Base-by-base conservation (phyloP, 2,113 vertebrate genomes). In the Grammomys dolichurus region DNA sequence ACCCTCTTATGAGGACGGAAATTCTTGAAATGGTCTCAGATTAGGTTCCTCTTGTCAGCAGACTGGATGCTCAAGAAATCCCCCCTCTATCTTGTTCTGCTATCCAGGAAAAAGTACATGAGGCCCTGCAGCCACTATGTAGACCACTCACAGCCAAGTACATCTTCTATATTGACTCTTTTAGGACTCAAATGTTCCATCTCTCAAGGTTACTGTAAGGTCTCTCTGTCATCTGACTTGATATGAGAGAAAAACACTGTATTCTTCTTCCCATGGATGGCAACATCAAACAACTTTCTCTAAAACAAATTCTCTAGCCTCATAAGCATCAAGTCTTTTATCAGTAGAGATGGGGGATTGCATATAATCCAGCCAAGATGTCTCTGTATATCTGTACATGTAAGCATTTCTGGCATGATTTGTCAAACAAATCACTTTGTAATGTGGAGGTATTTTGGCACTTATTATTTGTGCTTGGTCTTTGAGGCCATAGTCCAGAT, bases 401-500 rank as follows among this genome's bases (percentile, higher is more conserved):
- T 26, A 87, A 88, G 51, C 9, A 51, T n/a, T 22, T 51, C 72
- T 93, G 75, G 22, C n/a, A 81, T 10, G 56, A 16, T 28, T 60
- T 12, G 48, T 40, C 78, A 78, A 58, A 46, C 51, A 70, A 56
- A 9, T 90, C 51, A 33, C 58, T 91, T 86, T 65, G 93, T 76
- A 93, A 94, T 65, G 11, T 63, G 28, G n/a, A 69, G 19, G 12
- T 76, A 58, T 51, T 89, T 76, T 88, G 20, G 5, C 88, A 69
- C 90, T 72, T 72, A 36, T 72, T 65, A 65, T 81, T 91, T 90
- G 75, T 26, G 13, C 85, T 96, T 78, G 51, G 58, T 76, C 48
- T 95, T 63, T 16, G 58, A 97, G 51, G n/a, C 51, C 65, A 90
- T 36, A 40, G 67, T 24, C 28, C 70, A 91, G 80, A 90, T 33